Conservation (phyloP, 2,888 invertebrate species). For the Endomychus coccineus region DNA sequence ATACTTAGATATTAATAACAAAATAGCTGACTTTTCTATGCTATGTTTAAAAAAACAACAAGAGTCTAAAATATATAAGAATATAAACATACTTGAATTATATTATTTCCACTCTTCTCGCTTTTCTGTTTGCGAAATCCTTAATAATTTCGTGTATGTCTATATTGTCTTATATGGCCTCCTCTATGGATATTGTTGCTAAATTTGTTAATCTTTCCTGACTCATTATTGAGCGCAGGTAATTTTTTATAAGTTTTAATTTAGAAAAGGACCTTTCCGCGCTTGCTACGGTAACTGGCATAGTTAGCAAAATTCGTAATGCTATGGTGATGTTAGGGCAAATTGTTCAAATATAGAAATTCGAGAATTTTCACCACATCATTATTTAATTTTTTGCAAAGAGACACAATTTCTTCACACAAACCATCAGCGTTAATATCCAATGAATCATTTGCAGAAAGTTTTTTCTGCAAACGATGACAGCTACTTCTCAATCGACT, state of each 20-base stretch:
- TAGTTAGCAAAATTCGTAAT: slow-evolving; percentile 16
- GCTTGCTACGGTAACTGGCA: slow-evolving; percentile 17
- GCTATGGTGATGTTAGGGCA: slow-evolving; percentile 13
- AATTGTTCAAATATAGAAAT: slow-evolving; percentile 12
- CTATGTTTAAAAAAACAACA: slow-evolving; percentile 13
- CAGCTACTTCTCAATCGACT: slow-evolving; percentile 18
- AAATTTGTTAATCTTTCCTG: slow-evolving; percentile 21
- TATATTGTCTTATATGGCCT: slow-evolving; percentile 17
- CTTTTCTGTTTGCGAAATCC: slow-evolving; percentile 19
- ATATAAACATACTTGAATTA: slow-evolving; percentile 17
- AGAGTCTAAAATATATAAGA: slow-evolving; percentile 15
- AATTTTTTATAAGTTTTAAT: slow-evolving; percentile 15
- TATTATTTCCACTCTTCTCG: slow-evolving; percentile 17
- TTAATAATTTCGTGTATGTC: slow-evolving; percentile 19
- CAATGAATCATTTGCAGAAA: slow-evolving; percentile 17
- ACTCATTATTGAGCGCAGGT: slow-evolving; percentile 9
- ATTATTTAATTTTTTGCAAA: slow-evolving; percentile 19
- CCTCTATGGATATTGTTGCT: slow-evolving; percentile 22
- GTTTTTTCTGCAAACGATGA: slow-evolving; percentile 17
- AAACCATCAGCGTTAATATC: slow-evolving; percentile 21
- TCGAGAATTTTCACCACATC: slow-evolving; percentile 18
- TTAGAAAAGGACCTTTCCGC: slow-evolving; percentile 17
- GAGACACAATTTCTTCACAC: slow-evolving; percentile 21
- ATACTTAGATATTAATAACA: slow-evolving; percentile 9
- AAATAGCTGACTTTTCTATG: slow-evolving; percentile 10